Conservation (phyloP, 1,140 invertebrate genomes). For the Drosophila littoralis region DNA sequence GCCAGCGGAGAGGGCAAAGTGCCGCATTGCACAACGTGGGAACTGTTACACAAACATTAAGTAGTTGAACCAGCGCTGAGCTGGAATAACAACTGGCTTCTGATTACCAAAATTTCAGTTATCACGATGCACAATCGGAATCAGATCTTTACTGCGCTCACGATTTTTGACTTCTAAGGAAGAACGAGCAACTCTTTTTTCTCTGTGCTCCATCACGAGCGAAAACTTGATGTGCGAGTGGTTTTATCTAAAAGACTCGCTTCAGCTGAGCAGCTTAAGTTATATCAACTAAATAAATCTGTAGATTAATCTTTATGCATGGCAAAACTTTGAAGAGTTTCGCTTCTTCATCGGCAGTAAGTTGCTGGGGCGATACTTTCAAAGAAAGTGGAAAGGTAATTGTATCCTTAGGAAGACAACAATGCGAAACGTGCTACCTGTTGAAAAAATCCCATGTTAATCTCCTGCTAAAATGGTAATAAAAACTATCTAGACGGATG, state of each 20-base stretch:
- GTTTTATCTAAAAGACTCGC: neutral
- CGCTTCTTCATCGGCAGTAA: too few species aligned
- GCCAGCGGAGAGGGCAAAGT: neutral
- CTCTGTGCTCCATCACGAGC: neutral
- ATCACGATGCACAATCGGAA: slow-evolving; percentile 21
- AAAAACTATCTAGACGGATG: too few species aligned
- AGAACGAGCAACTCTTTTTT: slow-evolving; percentile 4
- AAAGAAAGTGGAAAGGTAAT: too few species aligned
- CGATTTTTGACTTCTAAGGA: slow-evolving; percentile 1
- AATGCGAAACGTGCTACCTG: too few species aligned
- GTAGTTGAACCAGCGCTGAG: slow-evolving; percentile 14
- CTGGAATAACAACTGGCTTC: neutral
- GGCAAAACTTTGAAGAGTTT: too few species aligned
- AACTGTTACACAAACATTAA: slow-evolving; percentile 2
- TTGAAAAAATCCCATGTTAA: too few species aligned
- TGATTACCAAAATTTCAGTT: slow-evolving; percentile 2
- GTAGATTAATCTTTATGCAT: too few species aligned
- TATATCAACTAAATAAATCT: too few species aligned
- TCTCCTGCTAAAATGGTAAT: too few species aligned
- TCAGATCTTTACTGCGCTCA: slow-evolving; percentile 14
- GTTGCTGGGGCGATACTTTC: too few species aligned
- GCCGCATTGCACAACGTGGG: slow-evolving; percentile 22
- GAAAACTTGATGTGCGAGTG: neutral
- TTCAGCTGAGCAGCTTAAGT: too few species aligned
- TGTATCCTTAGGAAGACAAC: too few species aligned